phyloP scores from a whole-genome alignment of 1,140 invertebrate genomes.

The Pomacea maculata region DNA sequence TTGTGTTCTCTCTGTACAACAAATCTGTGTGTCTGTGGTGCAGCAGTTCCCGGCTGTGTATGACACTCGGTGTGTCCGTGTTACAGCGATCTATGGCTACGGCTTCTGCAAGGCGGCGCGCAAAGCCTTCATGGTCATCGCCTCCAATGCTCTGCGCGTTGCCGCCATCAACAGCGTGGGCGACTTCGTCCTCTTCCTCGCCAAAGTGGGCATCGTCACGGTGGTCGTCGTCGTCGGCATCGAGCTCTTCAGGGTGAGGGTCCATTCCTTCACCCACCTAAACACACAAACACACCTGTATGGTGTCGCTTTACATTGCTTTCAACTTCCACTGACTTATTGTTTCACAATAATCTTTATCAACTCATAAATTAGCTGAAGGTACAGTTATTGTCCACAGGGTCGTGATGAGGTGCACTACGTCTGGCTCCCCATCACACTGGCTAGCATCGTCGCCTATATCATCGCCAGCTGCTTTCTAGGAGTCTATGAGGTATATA shows the following conservation, averaged over 20 bases:
- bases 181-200: slow-evolving; percentile 92
- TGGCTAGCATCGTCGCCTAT: slow-evolving; percentile 86
- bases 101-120: slow-evolving; percentile 75
- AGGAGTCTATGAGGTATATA: slow-evolving; percentile 87
- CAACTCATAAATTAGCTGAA: neutral
- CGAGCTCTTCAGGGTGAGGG: slow-evolving; percentile 70
- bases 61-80: neutral
- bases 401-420: slow-evolving; percentile 37
- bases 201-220: slow-evolving; percentile 82
- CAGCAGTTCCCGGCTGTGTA: neutral
- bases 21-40: slow-evolving; percentile 2
- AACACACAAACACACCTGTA: neutral
- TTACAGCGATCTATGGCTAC: slow-evolving; percentile 76
- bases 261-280: too few species aligned
- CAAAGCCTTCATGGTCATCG: slow-evolving; percentile 62
- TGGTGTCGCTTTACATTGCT: too few species aligned
- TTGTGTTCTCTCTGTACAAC: too few species aligned
- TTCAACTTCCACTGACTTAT: too few species aligned
- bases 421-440: slow-evolving; percentile 75
- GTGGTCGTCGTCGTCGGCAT: slow-evolving; percentile 60
- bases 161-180: slow-evolving; percentile 92
- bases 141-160: slow-evolving; percentile 82
- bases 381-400: slow-evolving; percentile 30
- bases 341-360: neutral
- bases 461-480: slow-evolving; percentile 91